A percentile compares a stretch with the other conserved stretches of the same genome.
Evolutionary conservation across 2,797 vertebrate genomes (phyloP).

Genomic region (Siniperca obscura): DNA sequence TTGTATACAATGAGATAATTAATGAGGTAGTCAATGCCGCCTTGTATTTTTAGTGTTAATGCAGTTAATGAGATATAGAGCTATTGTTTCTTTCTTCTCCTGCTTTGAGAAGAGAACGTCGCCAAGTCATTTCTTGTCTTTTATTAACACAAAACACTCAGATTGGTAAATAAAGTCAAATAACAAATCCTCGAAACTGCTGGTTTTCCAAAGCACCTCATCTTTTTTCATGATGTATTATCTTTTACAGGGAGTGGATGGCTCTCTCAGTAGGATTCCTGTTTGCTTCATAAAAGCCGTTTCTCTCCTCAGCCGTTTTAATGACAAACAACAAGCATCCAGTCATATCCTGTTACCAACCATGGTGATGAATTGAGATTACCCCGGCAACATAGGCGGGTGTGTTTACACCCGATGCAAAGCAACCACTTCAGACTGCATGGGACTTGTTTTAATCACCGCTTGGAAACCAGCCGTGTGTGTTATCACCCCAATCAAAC

Average conservation of each 20-base stretch:
- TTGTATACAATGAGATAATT: constrained; percentile 57
- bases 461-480: constrained; percentile 44
- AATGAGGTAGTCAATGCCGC: constrained; percentile 41
- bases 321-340: constrained; percentile 66
- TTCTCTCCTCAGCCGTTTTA: constrained; percentile 48
- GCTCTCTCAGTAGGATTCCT: constrained; percentile 51
- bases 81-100: constrained; percentile 24
- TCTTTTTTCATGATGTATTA: constrained; percentile 61
- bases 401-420: constrained; percentile 60
- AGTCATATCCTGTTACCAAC: constrained; percentile 64
- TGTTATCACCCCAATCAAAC: constrained; percentile 49
- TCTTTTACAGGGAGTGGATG: constrained; percentile 40
- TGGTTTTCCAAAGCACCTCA: constrained; percentile 31
- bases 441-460: constrained; percentile 59
- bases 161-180: constrained; percentile 23
- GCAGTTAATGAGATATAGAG: constrained; percentile 49
- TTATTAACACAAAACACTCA: constrained; percentile 28
- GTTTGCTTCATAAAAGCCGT: constrained; percentile 58
- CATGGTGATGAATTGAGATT: constrained; percentile 58
- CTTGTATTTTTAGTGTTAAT: constrained; percentile 46
- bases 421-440: constrained; percentile 46
- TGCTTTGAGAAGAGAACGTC: constrained; percentile 25
- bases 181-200: constrained; percentile 21
- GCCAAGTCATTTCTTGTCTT: constrained; percentile 22
- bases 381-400: constrained; percentile 52